Evolutionary conservation across 1,140 invertebrate genomes (phyloP).

Genomic region (Spodoptera litura): DNA sequence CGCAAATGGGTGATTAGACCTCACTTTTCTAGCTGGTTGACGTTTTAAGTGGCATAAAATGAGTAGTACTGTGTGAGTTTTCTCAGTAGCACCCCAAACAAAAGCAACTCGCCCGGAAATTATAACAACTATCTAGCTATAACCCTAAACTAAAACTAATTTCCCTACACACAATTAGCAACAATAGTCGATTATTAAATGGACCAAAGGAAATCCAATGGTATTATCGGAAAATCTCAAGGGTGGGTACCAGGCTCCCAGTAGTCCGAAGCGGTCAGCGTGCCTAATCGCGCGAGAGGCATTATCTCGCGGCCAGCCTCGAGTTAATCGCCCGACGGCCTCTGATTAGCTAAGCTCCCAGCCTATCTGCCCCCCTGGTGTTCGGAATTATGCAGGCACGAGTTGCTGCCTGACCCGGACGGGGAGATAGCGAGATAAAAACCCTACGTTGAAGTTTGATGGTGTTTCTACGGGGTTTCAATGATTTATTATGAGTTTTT

Average conservation of each 20-base stretch:
- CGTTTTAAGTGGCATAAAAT: background rate
- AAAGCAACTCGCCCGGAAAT: constrained; percentile 29
- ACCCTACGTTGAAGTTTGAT: constrained; percentile 35
- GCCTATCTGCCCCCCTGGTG: constrained; percentile 67
- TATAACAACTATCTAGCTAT: constrained; percentile 16
- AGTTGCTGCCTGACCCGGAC: constrained; percentile 61
- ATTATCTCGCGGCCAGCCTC: constrained; percentile 71
- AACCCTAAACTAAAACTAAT: constrained; percentile 44
- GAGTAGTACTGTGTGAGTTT: background rate
- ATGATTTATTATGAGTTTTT: constrained; percentile 41
- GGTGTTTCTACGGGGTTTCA: constrained; percentile 31
- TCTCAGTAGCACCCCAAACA: background rate
- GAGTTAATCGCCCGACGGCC: constrained; percentile 73
- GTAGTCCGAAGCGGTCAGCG: constrained; percentile 73
- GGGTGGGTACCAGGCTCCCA: constrained; percentile 65
- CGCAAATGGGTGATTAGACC: background rate
- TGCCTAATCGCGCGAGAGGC: constrained; percentile 77
- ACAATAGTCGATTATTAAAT: constrained; percentile 45
- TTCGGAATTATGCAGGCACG: constrained; percentile 75
- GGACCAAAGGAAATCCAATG: constrained; percentile 57
- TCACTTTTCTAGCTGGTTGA: background rate
- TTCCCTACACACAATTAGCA: constrained; percentile 44
- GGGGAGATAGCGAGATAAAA: constrained; percentile 56
- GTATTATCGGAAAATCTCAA: constrained; percentile 57
- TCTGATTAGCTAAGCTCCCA: constrained; percentile 80